These are phyloP conservation scores for Drosophila lacteicornis DNA, from an alignment of 1,140 invertebrate genomes.

Conservation along the genomic window DNA sequence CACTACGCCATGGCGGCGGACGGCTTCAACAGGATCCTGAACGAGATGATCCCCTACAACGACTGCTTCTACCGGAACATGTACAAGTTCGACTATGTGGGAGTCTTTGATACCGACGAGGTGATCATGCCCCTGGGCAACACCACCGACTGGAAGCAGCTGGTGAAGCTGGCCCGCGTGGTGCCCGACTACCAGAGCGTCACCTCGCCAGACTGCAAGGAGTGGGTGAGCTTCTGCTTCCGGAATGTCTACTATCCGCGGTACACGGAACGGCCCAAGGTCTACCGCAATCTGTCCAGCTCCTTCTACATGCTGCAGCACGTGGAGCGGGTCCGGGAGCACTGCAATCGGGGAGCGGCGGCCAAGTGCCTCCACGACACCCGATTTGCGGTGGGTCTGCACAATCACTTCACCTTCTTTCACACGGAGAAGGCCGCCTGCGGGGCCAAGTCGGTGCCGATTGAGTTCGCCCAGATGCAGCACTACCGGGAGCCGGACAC, in stretches of 20 bases:
- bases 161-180: constrained; percentile 45
- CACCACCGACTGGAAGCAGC: constrained; percentile 85
- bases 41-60: constrained; percentile 93
- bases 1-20: constrained; percentile 85
- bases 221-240: constrained; percentile 71
- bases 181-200: constrained; percentile 48
- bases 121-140: constrained; percentile 88
- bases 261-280: constrained; percentile 56
- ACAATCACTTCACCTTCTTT: constrained; percentile 69
- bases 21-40: constrained; percentile 85
- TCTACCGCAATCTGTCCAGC: constrained; percentile 56
- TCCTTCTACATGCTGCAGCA: constrained; percentile 80
- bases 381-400: constrained; percentile 44
- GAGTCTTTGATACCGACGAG: constrained; percentile 91
- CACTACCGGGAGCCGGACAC: constrained; percentile 71
- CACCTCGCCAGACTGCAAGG: constrained; percentile 19
- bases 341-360: constrained; percentile 52
- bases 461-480: constrained; percentile 64
- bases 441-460: constrained; percentile 56
- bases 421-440: constrained; percentile 44
- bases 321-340: constrained; percentile 61
- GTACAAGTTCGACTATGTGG: constrained; percentile 91
- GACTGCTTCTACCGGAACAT: constrained; percentile 92
- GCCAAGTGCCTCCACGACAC: constrained; percentile 73
- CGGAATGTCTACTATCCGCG: constrained; percentile 67